Base-by-base conservation (phyloP, 1,140 invertebrate species). In the Plectus sambesii region DNA sequence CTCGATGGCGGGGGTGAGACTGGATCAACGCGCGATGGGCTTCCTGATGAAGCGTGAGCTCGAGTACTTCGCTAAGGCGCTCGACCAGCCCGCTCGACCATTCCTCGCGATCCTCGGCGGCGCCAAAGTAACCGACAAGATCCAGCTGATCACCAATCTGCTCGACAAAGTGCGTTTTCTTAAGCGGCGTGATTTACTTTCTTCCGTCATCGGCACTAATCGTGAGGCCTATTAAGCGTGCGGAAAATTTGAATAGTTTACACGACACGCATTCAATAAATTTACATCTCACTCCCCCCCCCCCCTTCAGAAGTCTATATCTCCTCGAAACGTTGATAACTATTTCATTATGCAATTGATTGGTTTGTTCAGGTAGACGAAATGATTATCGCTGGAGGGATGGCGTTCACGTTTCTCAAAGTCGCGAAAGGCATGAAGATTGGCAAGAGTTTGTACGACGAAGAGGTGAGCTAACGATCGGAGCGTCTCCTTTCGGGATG, bases 381-480 rank as follows among this genome's bases (percentile, higher is more conserved):
- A 71, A 97, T 99, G 90, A 96, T 99, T 59, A 96, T 99, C 70
- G 92, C 88, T 39, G 94, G 94, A 53, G 94, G 94, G 47, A 99
- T 99, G 94, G 87, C 90, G 2, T 99, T 88, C 62, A 99, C 93
- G 37, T 99, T 99, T 74, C 78, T 99, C 2, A 99, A 98, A 75
- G 82, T 87, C 41, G 72, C 82, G 0, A 82, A 93, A 61, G 80
- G 80, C 39, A 94, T 98, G 87, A 79, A 84, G 72, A 87, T 88
- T 74, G 72, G 71, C 8, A 69, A 69, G 8, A 66, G 65, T 9
- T 41, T 68, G 23, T 60, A 55, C 39, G 64, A 67, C 39, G 64
- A 62, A 36, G 68, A 71, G 17, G 15, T 41, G n/a, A n/a, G n/a
- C n/a, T n/a, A n/a, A n/a, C n/a, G n/a, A n/a, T n/a, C n/a, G n/a